Evolutionary conservation across 2,797 vertebrate species (phyloP).

Genomic region (Merluccius polli): DNA sequence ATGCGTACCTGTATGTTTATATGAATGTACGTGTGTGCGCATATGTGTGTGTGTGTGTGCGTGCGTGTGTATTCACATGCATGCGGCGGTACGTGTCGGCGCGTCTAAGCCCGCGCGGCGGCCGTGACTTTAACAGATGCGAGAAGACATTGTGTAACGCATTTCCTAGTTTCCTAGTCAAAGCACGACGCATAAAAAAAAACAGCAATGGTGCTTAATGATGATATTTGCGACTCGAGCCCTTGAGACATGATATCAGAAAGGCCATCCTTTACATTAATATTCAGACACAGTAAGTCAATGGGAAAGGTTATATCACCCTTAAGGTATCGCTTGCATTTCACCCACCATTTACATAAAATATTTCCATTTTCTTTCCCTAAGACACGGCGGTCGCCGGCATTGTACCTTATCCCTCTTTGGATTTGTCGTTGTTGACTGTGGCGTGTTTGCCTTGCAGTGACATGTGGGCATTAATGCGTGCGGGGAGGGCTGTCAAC

Average conservation of each 20-base stretch:
- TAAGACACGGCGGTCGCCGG: slow-evolving; percentile 41
- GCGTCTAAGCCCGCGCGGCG: slow-evolving; percentile 14
- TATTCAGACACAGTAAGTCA: slow-evolving; percentile 52
- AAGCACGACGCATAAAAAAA: slow-evolving; percentile 11
- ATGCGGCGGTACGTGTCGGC: slow-evolving; percentile 9
- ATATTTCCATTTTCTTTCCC: slow-evolving; percentile 56
- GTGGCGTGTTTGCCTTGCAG: slow-evolving; percentile 28
- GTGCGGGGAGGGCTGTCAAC: background rate
- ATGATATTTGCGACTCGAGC: slow-evolving; percentile 44
- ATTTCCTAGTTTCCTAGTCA: slow-evolving; percentile 8
- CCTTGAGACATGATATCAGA: slow-evolving; percentile 44
- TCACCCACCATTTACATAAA: slow-evolving; percentile 54
- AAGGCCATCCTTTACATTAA: slow-evolving; percentile 53
- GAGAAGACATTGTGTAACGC: slow-evolving; percentile 4
- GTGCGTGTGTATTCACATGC: background rate
- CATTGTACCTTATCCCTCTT: slow-evolving; percentile 12
- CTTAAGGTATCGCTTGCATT: slow-evolving; percentile 49
- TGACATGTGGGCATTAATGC: slow-evolving; percentile 30
- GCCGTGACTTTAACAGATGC: slow-evolving; percentile 10
- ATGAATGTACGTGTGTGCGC: too few species aligned
- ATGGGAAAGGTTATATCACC: slow-evolving; percentile 46
- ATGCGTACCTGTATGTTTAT: background rate
- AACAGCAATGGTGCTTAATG: slow-evolving; percentile 38
- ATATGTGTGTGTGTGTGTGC: too few species aligned
- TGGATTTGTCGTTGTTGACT: slow-evolving; percentile 42